phyloP scores from a whole-genome alignment of 2,888 invertebrate species.

The Eupithecia inturbata region DNA sequence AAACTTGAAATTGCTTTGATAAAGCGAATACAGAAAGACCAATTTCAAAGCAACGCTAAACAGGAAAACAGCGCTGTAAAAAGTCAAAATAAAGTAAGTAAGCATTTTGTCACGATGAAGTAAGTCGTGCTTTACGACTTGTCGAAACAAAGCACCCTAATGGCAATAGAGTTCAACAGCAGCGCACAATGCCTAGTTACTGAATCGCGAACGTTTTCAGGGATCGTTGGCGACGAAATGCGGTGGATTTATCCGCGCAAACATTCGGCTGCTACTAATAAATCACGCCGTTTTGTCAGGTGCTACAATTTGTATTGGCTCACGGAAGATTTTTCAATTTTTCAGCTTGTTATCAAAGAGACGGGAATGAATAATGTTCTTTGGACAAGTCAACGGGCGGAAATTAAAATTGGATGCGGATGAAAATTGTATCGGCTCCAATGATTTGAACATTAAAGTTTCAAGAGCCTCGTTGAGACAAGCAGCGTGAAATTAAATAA shows the following conservation, averaged over 20 bases:
- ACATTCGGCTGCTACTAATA: slow-evolving; percentile 60
- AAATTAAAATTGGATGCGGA: slow-evolving; percentile 32
- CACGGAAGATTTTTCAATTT: slow-evolving; percentile 56
- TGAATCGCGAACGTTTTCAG: slow-evolving; percentile 52
- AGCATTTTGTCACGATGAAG: slow-evolving; percentile 33
- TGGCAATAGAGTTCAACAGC: slow-evolving; percentile 52
- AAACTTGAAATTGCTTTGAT: slow-evolving; percentile 9
- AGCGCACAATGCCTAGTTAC: slow-evolving; percentile 53
- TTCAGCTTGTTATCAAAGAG: slow-evolving; percentile 37
- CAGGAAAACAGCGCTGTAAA: slow-evolving; percentile 12
- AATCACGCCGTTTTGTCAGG: slow-evolving; percentile 70
- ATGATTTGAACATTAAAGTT: slow-evolving; percentile 22
- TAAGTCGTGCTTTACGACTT: slow-evolving; percentile 38
- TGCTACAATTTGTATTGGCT: slow-evolving; percentile 65
- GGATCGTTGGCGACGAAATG: slow-evolving; percentile 55
- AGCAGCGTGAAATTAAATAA: slow-evolving; percentile 5
- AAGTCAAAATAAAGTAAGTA: slow-evolving; percentile 14
- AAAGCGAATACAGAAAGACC: neutral
- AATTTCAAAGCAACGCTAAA: slow-evolving; percentile 11
- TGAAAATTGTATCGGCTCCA: slow-evolving; percentile 12
- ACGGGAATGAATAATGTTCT: slow-evolving; percentile 39
- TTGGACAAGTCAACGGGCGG: slow-evolving; percentile 28
- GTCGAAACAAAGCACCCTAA: slow-evolving; percentile 55
- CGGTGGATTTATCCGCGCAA: slow-evolving; percentile 59
- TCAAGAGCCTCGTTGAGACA: slow-evolving; percentile 1